Evolutionary conservation across 2,797 vertebrate species (phyloP), one percentile per base, ranked within the genome.

Genomic region (Eidolon dupreanum): DNA sequence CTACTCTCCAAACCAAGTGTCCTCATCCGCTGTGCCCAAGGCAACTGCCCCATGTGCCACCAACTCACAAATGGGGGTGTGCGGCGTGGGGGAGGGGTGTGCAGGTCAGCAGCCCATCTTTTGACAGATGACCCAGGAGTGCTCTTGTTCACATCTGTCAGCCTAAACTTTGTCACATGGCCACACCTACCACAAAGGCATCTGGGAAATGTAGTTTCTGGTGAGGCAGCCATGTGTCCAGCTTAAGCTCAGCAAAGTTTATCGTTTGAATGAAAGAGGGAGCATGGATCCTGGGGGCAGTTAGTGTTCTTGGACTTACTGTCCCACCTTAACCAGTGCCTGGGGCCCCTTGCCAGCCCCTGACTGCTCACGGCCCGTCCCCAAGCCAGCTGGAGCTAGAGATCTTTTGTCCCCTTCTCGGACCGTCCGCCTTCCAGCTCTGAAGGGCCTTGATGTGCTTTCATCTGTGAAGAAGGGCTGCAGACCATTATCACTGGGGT

Each of bases 11-110:
- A 26, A 8, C 0, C 3, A 43, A 26, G 41, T 24, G 38, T 63
- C 51, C 12, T 3, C 11, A 8, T 51, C 78, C 1, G 0, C 13
- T 41, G 41, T 41, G n/a, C 41, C 28, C 55, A 33, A 46, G 26
- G 55, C 77, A 22, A 49, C 22, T 13, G 31, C 38, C 17, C 70
- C 33, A 16, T 1, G 2, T 2, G 70, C 15, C 31, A 6, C 20
- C 70, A 15, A 2, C 28, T 53, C 75, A 66, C 51, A 55, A 68
- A 49, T 49, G 49, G 15, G 15, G 49, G 15, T 49, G 49, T 10
- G 46, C 0, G 46, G 15, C 55, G n/a, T n/a, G 12, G 6, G 49
- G 26, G 1, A 8, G 16, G 36, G 59, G 19, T 0, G 0, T 19
- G 38, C 31, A 31, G 33, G 15, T 11, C 53, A 10, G 46, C n/a